A percentile compares a stretch with the other conserved stretches of the same genome.
These are phyloP conservation scores for Pseudomugil gertrudae DNA, from an alignment of 2,797 vertebrate species.

Conservation along the genomic window DNA sequence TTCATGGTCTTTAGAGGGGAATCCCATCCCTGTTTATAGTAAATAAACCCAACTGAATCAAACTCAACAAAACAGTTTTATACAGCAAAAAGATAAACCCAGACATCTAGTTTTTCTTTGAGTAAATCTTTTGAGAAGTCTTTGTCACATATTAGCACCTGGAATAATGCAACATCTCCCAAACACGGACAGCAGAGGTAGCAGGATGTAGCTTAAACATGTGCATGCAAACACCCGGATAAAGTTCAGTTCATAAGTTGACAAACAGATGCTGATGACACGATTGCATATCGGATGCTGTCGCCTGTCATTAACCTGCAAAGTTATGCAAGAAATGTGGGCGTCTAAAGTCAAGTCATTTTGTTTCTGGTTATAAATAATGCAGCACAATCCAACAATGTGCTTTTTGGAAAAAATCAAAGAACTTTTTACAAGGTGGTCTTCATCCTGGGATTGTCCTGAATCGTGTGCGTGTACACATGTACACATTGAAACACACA, in stretches of 20 bases:
- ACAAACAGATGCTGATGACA: background rate
- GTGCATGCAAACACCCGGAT: background rate
- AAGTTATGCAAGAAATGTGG: background rate
- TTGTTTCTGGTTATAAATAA: constrained; percentile 7
- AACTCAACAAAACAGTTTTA: background rate
- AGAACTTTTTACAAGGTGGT: background rate
- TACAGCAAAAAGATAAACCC: background rate
- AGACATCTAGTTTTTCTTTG: background rate
- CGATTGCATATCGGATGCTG: constrained; percentile 1
- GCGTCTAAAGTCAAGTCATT: background rate
- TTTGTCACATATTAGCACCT: background rate
- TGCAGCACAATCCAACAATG: background rate
- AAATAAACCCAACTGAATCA: background rate
- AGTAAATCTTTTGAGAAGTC: background rate
- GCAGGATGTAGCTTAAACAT: constrained; percentile 13
- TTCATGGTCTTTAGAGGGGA: background rate
- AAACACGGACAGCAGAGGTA: constrained; percentile 11
- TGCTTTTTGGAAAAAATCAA: background rate
- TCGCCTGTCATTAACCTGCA: background rate
- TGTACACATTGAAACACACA: background rate
- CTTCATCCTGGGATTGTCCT: constrained; percentile 23
- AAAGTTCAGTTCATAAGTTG: too few species aligned
- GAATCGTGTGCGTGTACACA: background rate
- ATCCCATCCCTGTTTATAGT: background rate
- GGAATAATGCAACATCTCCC: constrained; percentile 11